A percentile compares a stretch with the other conserved stretches of the same genome.
Evolutionary conservation across 2,797 vertebrate species (phyloP).

Genomic region (Calcarius lapponicus): DNA sequence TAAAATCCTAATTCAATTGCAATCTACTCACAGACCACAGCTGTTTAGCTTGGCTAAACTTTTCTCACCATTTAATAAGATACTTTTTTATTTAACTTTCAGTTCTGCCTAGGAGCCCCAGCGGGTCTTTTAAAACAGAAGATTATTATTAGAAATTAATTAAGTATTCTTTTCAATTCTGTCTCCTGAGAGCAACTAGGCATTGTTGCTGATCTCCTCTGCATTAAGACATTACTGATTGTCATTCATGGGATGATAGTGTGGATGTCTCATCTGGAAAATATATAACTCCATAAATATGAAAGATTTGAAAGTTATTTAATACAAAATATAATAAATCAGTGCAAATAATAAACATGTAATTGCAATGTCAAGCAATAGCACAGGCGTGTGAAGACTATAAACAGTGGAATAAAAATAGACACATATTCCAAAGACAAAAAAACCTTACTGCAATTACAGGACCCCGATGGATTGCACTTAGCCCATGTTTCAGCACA

Average conservation of each 20-base stretch:
- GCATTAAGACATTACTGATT: slow-evolving; percentile 67
- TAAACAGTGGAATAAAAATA: background rate
- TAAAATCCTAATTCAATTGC: slow-evolving; percentile 50
- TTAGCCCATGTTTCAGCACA: background rate
- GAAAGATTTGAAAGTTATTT: slow-evolving; percentile 48
- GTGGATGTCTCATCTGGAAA: background rate
- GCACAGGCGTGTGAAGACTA: background rate
- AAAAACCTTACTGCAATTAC: background rate
- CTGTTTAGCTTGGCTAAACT: slow-evolving; percentile 56
- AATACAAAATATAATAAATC: slow-evolving; percentile 49
- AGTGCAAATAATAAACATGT: slow-evolving; percentile 34
- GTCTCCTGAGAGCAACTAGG: slow-evolving; percentile 53
- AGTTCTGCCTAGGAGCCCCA: slow-evolving; percentile 56
- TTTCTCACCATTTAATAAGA: slow-evolving; percentile 35
- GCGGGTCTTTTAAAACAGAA: slow-evolving; percentile 59
- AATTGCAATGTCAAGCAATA: slow-evolving; percentile 24
- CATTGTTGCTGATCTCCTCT: slow-evolving; percentile 40
- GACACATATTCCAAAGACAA: background rate
- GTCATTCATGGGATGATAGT: slow-evolving; percentile 32
- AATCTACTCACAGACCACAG: slow-evolving; percentile 6
- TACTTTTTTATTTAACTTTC: slow-evolving; percentile 69
- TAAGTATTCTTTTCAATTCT: slow-evolving; percentile 68
- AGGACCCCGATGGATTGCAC: background rate
- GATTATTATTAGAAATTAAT: slow-evolving; percentile 76
- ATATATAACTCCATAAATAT: slow-evolving; percentile 49